Evolutionary conservation across 2,113 vertebrate genomes (phyloP).

Genomic region (Oreochromis tanganicae): DNA sequence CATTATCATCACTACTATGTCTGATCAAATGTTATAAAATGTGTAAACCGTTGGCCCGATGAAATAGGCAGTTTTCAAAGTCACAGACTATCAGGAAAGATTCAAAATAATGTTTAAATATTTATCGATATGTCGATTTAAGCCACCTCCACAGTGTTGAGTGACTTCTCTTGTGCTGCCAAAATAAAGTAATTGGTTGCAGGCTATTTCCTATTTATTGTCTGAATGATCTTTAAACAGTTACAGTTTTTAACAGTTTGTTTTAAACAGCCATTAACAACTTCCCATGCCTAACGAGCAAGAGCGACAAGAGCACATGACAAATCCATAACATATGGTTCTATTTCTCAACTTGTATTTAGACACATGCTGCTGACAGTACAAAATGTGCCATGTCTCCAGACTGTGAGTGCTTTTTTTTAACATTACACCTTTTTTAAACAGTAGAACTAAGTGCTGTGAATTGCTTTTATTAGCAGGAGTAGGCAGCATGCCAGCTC

Average conservation of each 20-base stretch:
- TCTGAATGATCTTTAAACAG: neutral
- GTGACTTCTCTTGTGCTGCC: neutral
- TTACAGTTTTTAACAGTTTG: neutral
- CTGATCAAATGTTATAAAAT: conserved; percentile 14
- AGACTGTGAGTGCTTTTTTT: neutral
- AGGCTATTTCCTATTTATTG: neutral
- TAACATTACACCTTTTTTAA: neutral
- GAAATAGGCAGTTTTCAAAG: neutral
- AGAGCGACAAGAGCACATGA: neutral
- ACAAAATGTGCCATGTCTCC: neutral
- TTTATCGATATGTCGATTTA: neutral
- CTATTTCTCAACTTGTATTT: neutral
- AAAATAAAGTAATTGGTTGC: neutral
- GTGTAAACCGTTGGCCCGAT: neutral
- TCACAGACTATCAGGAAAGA: neutral
- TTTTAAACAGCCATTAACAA: neutral
- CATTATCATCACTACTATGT: conserved; percentile 24
- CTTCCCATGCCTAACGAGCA: neutral
- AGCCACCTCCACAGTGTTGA: neutral
- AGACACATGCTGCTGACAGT: neutral
- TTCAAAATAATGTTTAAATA: neutral
- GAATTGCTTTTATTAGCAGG: neutral
- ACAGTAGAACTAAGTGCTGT: neutral
- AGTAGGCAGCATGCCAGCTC: neutral
- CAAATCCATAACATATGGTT: neutral